These are phyloP conservation scores for Muscicapa striata DNA, from an alignment of 2,797 vertebrate species.

Conservation along the genomic window DNA sequence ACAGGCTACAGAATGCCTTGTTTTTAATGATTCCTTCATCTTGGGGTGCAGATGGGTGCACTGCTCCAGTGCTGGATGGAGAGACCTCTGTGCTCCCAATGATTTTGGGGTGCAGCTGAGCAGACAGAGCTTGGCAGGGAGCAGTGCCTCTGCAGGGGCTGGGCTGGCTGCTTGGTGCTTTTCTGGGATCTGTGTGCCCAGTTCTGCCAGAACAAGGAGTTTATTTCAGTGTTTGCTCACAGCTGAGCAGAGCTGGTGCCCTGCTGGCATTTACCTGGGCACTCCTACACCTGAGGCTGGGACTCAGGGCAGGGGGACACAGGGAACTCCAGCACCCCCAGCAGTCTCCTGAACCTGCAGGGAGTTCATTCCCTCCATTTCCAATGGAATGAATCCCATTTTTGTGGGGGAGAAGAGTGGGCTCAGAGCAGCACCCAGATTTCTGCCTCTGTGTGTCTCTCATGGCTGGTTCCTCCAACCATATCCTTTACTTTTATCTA, in stretches of 20 bases:
- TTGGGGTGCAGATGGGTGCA: background rate
- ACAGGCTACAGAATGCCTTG: background rate
- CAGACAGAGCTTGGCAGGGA: background rate
- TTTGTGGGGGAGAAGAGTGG: too few relatives aligned
- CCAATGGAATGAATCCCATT: background rate
- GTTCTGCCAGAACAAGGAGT: background rate
- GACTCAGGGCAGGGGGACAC: background rate
- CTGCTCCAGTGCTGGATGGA: background rate
- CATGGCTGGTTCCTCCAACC: conserved; percentile 19
- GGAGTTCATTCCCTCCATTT: background rate
- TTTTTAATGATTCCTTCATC: background rate
- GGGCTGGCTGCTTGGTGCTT: background rate
- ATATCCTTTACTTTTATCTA: background rate
- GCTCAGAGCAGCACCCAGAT: background rate
- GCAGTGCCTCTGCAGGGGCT: background rate
- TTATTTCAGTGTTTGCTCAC: background rate
- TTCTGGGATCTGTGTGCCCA: background rate
- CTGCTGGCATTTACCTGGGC: background rate
- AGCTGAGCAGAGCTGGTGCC: background rate
- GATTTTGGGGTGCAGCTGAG: background rate
- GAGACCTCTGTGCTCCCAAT: background rate
- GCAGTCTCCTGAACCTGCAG: background rate
- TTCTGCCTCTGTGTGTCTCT: background rate
- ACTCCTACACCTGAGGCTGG: background rate
- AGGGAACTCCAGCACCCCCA: background rate